Evolutionary conservation across 2,888 invertebrate species (phyloP).

Genomic region (Pollenia labialis): DNA sequence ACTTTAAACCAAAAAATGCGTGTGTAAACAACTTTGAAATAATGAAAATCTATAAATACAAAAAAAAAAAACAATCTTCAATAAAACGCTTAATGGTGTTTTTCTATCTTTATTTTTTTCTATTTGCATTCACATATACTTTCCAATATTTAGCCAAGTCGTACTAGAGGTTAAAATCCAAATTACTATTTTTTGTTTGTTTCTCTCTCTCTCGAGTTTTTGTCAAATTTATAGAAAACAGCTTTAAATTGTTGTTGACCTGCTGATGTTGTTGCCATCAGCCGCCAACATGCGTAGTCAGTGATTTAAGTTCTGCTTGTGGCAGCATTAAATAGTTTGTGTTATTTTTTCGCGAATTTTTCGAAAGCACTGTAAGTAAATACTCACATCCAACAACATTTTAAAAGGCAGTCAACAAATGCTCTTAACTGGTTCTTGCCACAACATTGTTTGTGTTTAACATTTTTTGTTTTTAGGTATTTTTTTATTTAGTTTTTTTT

Average conservation of each 20-base stretch:
- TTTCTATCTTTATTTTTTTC: neutral
- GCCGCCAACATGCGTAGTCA: conserved; percentile 30
- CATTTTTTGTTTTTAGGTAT: neutral
- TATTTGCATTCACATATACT: conserved; percentile 3
- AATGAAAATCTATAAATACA: neutral
- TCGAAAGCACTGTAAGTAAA: neutral
- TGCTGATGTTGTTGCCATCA: conserved; percentile 23
- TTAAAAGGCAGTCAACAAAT: neutral
- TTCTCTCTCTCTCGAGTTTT: neutral
- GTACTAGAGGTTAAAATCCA: conserved; percentile 31
- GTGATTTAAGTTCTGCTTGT: neutral
- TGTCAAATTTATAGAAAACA: conserved; percentile 10
- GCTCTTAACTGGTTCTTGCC: conserved; percentile 51
- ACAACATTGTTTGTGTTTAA: neutral
- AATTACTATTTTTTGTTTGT: conserved; percentile 9
- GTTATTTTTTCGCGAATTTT: neutral
- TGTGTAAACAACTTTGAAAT: conserved; percentile 34
- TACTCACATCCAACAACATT: conserved; percentile 1
- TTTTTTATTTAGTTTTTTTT: conserved; percentile 17
- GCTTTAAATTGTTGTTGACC: conserved; percentile 32
- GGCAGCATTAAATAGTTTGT: neutral
- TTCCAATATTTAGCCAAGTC: conserved; percentile 27
- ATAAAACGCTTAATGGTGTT: neutral
- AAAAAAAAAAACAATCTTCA: conserved; percentile 13
- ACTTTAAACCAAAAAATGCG: conserved; percentile 8